Percentiles rank a stretch among this genome's conserved stretches.
These are phyloP conservation scores for Bruchidius siliquastri DNA, from an alignment of 2,888 invertebrate genomes.

Conservation along the genomic window DNA sequence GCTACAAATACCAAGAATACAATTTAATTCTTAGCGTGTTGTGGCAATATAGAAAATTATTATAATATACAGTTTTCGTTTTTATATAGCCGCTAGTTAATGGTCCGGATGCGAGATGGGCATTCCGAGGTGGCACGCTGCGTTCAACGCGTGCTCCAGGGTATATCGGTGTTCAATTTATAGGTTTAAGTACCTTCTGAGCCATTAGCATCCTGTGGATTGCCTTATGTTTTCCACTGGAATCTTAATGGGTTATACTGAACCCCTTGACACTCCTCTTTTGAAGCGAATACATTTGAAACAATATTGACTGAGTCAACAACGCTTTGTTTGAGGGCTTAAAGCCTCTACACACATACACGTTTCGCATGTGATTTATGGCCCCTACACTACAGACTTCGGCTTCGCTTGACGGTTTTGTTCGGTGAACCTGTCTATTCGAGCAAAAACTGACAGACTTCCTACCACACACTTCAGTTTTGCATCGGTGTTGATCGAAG, in stretches of 20 bases:
- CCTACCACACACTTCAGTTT: no score
- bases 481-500: no score
- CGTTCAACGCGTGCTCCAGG: neutral
- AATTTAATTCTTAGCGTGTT: neutral
- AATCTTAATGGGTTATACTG: neutral
- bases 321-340: no score
- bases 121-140: neutral
- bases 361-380: no score
- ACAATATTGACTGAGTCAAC: no score
- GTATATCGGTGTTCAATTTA: neutral
- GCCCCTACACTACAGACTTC: no score
- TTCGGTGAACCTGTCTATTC: no score
- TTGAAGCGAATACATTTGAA: neutral
- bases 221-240: neutral
- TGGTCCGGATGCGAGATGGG: neutral
- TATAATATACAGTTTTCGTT: neutral
- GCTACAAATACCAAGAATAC: neutral
- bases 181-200: neutral
- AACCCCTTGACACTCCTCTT: neutral
- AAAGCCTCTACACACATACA: no score
- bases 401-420: no score
- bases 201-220: neutral
- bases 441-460: no score
- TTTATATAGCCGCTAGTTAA: neutral
- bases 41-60: neutral